phyloP scores from a whole-genome alignment of 2,113 vertebrate species.

The Myrmecobius fasciatus region DNA sequence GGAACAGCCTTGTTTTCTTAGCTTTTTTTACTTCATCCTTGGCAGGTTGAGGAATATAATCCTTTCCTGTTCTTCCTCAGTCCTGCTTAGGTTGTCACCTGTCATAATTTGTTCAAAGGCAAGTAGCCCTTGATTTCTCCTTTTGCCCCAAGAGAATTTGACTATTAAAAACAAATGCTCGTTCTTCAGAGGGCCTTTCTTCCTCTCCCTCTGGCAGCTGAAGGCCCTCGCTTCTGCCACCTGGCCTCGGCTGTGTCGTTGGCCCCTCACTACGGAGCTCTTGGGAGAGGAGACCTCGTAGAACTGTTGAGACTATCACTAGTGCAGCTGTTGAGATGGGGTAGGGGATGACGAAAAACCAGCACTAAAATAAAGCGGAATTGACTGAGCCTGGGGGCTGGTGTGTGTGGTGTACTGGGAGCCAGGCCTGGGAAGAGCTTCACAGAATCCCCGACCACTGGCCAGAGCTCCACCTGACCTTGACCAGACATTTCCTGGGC shows the following conservation, averaged over 20 bases:
- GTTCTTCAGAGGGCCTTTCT: neutral
- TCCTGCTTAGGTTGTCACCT: neutral
- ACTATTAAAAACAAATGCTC: neutral
- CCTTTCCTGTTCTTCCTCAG: neutral
- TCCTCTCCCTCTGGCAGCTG: neutral
- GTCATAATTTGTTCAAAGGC: neutral
- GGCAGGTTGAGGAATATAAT: neutral
- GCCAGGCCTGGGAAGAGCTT: neutral
- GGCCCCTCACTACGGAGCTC: neutral
- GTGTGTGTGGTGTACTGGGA: slow-evolving; percentile 3
- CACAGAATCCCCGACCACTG: too few species aligned
- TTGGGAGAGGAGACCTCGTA: neutral
- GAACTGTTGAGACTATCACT: slow-evolving; percentile 50
- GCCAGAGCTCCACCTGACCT: neutral
- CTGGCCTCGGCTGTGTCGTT: neutral
- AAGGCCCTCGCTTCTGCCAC: neutral
- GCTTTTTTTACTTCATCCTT: neutral
- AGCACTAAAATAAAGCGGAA: slow-evolving; percentile 83
- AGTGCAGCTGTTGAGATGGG: slow-evolving; percentile 54
- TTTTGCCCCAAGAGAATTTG: neutral
- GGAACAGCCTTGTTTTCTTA: neutral
- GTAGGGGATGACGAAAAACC: slow-evolving; percentile 56
- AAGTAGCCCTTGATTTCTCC: neutral
- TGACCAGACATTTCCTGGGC: neutral
- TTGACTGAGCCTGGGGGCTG: slow-evolving; percentile 38